Base-by-base conservation (phyloP, 2,797 vertebrate species). In the Crenuchus spilurus region DNA sequence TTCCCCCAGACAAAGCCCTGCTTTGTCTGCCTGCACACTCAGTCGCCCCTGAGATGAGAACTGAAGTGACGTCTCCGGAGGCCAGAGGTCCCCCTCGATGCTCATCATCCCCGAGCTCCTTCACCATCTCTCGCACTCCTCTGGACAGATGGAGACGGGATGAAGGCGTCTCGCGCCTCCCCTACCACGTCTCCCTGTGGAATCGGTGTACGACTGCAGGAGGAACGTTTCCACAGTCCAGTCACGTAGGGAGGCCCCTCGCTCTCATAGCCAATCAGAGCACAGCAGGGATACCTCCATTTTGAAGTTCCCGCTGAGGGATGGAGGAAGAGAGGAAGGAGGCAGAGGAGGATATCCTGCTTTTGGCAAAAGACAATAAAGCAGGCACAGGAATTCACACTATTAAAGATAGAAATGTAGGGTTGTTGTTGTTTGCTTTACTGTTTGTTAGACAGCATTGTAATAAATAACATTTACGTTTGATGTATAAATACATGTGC, bases 51-150 rank as follows among this genome's bases (percentile, higher is more conserved):
- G 90, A 88, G 91, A 92, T 83, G 84, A 82, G 78, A 90, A 92
- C 91, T 88, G 89, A 93, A 91, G 87, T 91, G 91, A 91, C 88
- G 87, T 89, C 88, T 88, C 85, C 82, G 80, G 82, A 80, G 76
- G 81, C 80, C 80, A 87, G 83, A 79, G 84, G 55, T 39, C 35
- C 72, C 72, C 70, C 57, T 76, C 78, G 68, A 58, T 41, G 58
- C 26, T 51, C 9, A 80, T 76, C 61, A 62, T 64, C 67, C 31
- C 20, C 20, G 51, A 6, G 70, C 54, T 18, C 67, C 63, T 44
- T 31, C 64, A 24, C 68, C 57, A 24, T 57, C 37, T 60, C 37
- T 42, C 80, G 77, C 37, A 37, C 68, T 63, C 39, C 41, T 11
- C 11, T 28, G 51, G 87, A 89, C 92, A 93, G 92, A 90, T 91